Conservation (phyloP, 2,113 vertebrate genomes). For the Parus major region DNA sequence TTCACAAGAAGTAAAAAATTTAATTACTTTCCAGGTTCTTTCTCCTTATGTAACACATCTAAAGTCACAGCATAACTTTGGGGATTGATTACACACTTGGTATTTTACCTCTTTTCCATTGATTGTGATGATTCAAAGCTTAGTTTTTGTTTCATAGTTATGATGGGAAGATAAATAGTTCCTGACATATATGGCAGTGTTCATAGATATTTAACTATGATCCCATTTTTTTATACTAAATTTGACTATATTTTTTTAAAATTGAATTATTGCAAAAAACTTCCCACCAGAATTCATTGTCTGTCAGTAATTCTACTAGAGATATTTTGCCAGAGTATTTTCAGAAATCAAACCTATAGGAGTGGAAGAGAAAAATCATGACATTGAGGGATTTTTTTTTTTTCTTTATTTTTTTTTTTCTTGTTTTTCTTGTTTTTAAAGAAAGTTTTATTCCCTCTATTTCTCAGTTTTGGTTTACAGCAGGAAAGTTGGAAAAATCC, state of each 20-base stretch:
- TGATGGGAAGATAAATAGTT: neutral
- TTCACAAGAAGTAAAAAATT: neutral
- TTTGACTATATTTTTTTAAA: neutral
- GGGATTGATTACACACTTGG: neutral
- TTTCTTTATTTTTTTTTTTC: neutral
- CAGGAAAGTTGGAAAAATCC: neutral
- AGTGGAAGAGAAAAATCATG: neutral
- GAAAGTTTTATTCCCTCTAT: neutral
- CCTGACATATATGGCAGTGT: neutral
- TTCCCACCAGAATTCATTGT: neutral
- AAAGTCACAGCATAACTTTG: neutral
- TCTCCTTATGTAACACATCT: neutral
- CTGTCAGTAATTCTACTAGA: neutral
- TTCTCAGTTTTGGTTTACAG: neutral
- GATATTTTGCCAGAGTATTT: neutral
- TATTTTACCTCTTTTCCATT: neutral
- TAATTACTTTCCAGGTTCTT: neutral
- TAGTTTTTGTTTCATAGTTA: neutral
- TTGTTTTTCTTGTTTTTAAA: neutral
- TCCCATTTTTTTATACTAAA: too few species aligned
- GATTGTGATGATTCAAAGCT: neutral
- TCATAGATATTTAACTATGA: neutral
- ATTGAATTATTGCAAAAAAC: neutral
- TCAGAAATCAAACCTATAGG: neutral
- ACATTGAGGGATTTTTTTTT: fast-evolving